Conservation (phyloP, 2,888 invertebrate genomes). For the Dolomedes plantarius region DNA sequence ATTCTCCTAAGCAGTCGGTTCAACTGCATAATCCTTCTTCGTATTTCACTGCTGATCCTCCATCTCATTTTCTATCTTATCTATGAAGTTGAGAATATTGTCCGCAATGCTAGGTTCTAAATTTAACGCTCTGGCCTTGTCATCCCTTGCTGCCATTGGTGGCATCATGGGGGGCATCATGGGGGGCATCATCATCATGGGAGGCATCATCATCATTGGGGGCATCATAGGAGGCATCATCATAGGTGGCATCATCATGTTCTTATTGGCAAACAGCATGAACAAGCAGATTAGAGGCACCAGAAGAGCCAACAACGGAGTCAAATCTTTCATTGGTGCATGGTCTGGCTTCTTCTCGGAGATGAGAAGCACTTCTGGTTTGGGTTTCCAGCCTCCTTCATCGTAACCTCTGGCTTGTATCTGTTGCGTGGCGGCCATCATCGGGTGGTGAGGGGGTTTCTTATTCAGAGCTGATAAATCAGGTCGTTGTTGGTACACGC, state of each 20-base stretch:
- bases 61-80: conserved; percentile 37
- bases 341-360: conserved; percentile 60
- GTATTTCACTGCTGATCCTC: background rate
- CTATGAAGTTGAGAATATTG: conserved; percentile 42
- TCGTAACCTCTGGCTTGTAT: conserved; percentile 58
- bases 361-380: conserved; percentile 62
- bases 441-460: conserved; percentile 31
- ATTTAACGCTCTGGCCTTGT: conserved; percentile 16
- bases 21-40: too few species aligned
- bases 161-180: conserved; percentile 43
- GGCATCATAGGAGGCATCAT: conserved; percentile 69
- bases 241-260: conserved; percentile 53
- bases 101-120: conserved; percentile 38
- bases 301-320: conserved; percentile 45
- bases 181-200: conserved; percentile 31
- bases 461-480: conserved; percentile 23
- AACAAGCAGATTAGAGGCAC: conserved; percentile 47
- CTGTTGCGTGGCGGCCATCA: conserved; percentile 23
- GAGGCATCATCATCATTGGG: conserved; percentile 46
- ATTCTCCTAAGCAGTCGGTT: too few species aligned
- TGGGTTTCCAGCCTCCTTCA: conserved; percentile 61
- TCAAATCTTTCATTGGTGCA: conserved; percentile 30
- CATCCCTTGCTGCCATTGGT: conserved; percentile 44
- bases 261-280: conserved; percentile 57
- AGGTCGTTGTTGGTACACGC: conserved; percentile 29